A percentile compares a stretch with the other conserved stretches of the same genome.
Conservation (phyloP, 1,140 invertebrate species). For the Ceratoteleas bidentatus region DNA sequence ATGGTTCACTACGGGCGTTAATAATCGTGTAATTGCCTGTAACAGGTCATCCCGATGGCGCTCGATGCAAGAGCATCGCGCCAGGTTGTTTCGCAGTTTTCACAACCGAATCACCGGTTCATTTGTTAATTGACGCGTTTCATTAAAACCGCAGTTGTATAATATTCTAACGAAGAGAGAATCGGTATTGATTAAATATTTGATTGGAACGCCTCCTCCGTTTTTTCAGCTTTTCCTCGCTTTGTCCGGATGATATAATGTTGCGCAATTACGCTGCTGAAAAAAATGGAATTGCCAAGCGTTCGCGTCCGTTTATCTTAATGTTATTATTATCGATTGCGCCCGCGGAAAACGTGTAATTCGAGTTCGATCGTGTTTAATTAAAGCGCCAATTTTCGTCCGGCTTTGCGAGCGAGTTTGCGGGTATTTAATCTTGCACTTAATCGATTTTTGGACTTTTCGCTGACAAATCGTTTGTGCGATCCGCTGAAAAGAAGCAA, state of each 20-base stretch:
- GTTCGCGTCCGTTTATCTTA: not conserved
- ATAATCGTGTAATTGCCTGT: constrained; percentile 36
- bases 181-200: too few species aligned
- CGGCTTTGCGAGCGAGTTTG: constrained; percentile 9
- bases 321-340: not conserved
- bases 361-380: not conserved
- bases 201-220: too few species aligned
- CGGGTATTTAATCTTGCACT: constrained; percentile 17
- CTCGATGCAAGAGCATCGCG: too few species aligned
- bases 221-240: too few species aligned
- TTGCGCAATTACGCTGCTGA: too few species aligned
- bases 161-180: too few species aligned
- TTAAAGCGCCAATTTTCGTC: constrained; percentile 14
- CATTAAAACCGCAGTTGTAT: too few species aligned
- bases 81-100: not conserved
- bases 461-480: constrained; percentile 35
- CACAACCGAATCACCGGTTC: not conserved
- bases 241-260: too few species aligned
- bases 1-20: constrained; percentile 30
- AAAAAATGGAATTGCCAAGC: not conserved
- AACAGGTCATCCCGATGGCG: constrained; percentile 4
- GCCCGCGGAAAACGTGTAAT: not conserved
- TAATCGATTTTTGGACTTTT: constrained; percentile 40
- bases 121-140: not conserved
- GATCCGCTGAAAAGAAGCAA: constrained; percentile 36